Conservation (phyloP, 2,888 invertebrate species). For the Stomorhina lunata region DNA sequence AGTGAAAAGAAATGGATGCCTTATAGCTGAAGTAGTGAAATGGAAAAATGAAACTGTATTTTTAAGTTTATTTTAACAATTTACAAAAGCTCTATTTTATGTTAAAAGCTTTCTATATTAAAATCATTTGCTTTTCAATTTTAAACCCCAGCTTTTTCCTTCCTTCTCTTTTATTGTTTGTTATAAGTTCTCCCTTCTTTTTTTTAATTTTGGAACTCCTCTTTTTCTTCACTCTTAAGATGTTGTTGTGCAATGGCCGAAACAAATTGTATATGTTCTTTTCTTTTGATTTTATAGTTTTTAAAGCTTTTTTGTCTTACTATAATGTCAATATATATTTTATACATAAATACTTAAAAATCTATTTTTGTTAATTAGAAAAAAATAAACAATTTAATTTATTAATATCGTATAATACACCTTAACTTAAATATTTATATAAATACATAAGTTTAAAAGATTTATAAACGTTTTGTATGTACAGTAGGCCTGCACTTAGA, state of each 20-base stretch:
- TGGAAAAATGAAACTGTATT: too few relatives aligned
- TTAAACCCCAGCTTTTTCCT: background rate
- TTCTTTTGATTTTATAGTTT: conserved; percentile 4
- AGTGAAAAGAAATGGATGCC: too few relatives aligned
- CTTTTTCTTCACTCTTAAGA: conserved; percentile 45
- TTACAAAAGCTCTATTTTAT: background rate
- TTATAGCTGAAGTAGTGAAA: too few relatives aligned
- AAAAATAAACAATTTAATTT: conserved; percentile 3
- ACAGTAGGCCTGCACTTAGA: conserved; percentile 57
- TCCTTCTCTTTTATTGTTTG: background rate
- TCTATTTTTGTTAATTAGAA: conserved; percentile 8
- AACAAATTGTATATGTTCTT: conserved; percentile 18
- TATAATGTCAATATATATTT: conserved; percentile 63
- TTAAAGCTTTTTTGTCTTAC: conserved; percentile 54
- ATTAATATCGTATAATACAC: conserved; percentile 27
- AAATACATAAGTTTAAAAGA: background rate
- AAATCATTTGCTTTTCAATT: background rate
- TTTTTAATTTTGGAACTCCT: background rate
- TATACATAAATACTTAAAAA: conserved; percentile 20
- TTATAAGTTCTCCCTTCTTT: background rate
- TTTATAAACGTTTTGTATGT: conserved; percentile 44
- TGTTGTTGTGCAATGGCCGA: conserved; percentile 54
- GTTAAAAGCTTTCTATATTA: background rate
- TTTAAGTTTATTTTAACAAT: too few relatives aligned
- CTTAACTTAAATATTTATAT: background rate